Conservation (phyloP, 2,888 invertebrate species). For the Oscheius myriophilus region DNA sequence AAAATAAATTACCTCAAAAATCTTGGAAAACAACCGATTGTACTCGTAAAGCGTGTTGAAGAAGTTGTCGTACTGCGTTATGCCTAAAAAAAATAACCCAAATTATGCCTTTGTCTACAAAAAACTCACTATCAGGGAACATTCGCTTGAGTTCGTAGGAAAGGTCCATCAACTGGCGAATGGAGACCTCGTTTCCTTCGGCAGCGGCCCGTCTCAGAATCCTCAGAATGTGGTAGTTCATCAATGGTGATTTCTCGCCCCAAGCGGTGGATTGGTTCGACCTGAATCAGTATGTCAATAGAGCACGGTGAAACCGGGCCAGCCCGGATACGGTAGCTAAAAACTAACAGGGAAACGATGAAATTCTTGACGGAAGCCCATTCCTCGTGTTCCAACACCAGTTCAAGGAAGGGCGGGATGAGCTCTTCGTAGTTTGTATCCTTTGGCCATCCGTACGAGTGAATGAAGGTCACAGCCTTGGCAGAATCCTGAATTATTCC, state of each 20-base stretch:
- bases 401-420: constrained; percentile 42
- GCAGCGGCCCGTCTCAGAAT: constrained; percentile 38
- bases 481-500: constrained; percentile 41
- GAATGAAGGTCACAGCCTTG: constrained; percentile 41
- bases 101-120: neutral
- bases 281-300: constrained; percentile 10
- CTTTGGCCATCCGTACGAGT: constrained; percentile 50
- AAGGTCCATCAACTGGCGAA: constrained; percentile 49
- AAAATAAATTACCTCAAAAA: constrained; percentile 37
- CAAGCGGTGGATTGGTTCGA: constrained; percentile 18
- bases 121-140: constrained; percentile 52
- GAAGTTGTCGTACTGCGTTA: constrained; percentile 41
- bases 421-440: constrained; percentile 54
- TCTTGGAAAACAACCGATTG: constrained; percentile 40
- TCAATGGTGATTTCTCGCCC: constrained; percentile 41
- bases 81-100: constrained; percentile 34
- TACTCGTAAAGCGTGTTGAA: constrained; percentile 49
- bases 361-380: constrained; percentile 51
- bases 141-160: constrained; percentile 55
- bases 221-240: constrained; percentile 50
- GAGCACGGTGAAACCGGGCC: neutral
- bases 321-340: neutral
- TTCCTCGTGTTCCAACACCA: constrained; percentile 54
- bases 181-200: constrained; percentile 33
- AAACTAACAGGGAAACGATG: constrained; percentile 41